Evolutionary conservation across 2,888 invertebrate species (phyloP).

Genomic region (Perizoma flavofasciatum): DNA sequence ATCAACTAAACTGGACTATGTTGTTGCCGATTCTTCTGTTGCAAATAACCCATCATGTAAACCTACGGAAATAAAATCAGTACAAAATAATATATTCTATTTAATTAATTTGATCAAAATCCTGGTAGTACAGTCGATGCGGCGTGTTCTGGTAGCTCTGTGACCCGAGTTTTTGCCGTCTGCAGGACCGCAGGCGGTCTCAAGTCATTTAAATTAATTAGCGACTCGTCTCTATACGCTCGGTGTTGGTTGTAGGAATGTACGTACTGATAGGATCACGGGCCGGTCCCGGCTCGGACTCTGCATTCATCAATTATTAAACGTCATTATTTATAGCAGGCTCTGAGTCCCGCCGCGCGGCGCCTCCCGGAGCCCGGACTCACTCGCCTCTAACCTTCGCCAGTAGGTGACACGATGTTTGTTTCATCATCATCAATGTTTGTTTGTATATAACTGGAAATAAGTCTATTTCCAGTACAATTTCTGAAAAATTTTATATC

Average conservation of each 20-base stretch:
- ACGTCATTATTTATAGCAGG: conserved; percentile 70
- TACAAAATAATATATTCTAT: too few relatives aligned
- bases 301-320: conserved; percentile 76
- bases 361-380: conserved; percentile 27
- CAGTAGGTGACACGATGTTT: too few relatives aligned
- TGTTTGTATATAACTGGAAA: neutral
- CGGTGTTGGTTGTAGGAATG: neutral
- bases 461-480: too few relatives aligned
- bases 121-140: conserved; percentile 16
- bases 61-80: too few relatives aligned
- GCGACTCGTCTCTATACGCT: conserved; percentile 56
- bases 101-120: neutral
- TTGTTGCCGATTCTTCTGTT: too few relatives aligned
- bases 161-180: conserved; percentile 31
- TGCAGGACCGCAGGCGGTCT: conserved; percentile 47
- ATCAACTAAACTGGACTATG: too few relatives aligned
- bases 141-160: conserved; percentile 35
- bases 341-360: conserved; percentile 48
- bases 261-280: conserved; percentile 24
- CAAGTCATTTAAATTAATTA: conserved; percentile 74
- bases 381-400: conserved; percentile 3
- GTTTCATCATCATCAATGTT: neutral
- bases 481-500: too few relatives aligned
- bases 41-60: too few relatives aligned
- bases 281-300: conserved; percentile 43